Conservation (phyloP, 2,113 vertebrate genomes). For the Chionomys nivalis region DNA sequence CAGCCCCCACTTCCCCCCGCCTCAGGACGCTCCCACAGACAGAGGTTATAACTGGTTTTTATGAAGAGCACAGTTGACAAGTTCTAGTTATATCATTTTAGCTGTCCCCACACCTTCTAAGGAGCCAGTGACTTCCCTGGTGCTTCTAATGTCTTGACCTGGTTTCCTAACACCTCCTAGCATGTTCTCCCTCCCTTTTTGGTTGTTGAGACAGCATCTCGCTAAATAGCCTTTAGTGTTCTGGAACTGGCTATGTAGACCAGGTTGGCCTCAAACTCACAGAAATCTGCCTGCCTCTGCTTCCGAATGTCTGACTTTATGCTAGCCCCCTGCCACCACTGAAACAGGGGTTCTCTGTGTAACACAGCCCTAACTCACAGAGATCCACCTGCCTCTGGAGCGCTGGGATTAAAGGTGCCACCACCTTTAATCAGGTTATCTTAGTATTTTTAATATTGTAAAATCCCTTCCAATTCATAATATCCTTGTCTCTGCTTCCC, state of each 20-base stretch:
- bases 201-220: neutral
- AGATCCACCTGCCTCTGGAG: neutral
- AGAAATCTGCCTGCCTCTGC: neutral
- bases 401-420: neutral
- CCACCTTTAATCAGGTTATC: neutral
- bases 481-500: neutral
- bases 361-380: neutral
- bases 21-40: neutral
- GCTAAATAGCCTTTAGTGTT: too few species aligned
- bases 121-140: neutral
- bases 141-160: neutral
- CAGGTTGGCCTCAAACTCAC: neutral
- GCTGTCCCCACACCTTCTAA: neutral
- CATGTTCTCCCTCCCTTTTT: neutral
- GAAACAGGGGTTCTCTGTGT: neutral
- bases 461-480: neutral
- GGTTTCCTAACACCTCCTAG: neutral
- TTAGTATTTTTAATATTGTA: neutral
- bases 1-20: neutral
- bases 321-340: neutral
- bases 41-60: neutral
- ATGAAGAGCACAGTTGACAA: neutral
- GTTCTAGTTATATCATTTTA: neutral
- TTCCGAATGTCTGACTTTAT: neutral
- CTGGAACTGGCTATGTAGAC: neutral